phyloP scores from a whole-genome alignment of 2,888 invertebrate species.

The Mythimna impura region DNA sequence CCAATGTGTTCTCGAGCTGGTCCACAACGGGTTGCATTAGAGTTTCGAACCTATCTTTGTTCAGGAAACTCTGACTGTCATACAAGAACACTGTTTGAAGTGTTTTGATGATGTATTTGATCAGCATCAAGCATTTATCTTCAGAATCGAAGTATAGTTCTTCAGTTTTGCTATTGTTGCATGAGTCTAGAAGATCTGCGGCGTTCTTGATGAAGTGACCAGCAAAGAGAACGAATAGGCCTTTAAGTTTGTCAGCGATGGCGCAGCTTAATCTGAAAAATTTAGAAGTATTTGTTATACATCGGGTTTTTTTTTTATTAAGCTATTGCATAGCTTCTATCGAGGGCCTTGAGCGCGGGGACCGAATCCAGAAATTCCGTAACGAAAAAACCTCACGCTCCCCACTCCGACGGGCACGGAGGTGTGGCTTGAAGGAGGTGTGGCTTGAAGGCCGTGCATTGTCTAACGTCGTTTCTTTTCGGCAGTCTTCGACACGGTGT shows the following conservation, averaged over 20 bases:
- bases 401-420: too few relatives aligned
- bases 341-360: too few relatives aligned
- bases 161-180: conserved; percentile 91
- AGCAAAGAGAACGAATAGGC: conserved; percentile 97
- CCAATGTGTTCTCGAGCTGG: conserved; percentile 94
- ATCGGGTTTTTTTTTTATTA: background rate
- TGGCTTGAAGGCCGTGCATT: too few relatives aligned
- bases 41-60: conserved; percentile 95
- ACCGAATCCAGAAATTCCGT: too few relatives aligned
- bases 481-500: too few relatives aligned
- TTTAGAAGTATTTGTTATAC: background rate
- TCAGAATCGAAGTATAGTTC: conserved; percentile 88
- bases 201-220: conserved; percentile 96
- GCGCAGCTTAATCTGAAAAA: conserved; percentile 92
- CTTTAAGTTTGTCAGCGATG: conserved; percentile 95
- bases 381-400: too few relatives aligned
- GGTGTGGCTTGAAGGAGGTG: too few relatives aligned
- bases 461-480: too few relatives aligned
- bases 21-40: conserved; percentile 97
- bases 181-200: conserved; percentile 92
- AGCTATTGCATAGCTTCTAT: too few relatives aligned
- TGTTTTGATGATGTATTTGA: conserved; percentile 94
- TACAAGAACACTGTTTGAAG: conserved; percentile 94
- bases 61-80: conserved; percentile 96
- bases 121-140: conserved; percentile 91